Base-by-base conservation (phyloP, 2,888 invertebrate genomes). In the Anorthoa munda region DNA sequence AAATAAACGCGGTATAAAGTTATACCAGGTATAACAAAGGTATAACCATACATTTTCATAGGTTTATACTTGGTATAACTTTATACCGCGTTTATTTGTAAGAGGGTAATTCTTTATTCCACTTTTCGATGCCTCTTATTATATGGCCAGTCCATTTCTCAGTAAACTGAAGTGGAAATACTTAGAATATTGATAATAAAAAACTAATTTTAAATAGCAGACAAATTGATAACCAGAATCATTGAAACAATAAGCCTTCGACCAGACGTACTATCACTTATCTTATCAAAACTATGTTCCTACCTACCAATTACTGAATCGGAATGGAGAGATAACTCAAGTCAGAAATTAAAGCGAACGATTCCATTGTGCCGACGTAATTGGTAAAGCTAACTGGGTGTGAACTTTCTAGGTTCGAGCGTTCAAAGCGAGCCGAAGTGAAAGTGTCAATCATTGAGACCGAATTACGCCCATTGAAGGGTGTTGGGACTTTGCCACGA, bases 371-470 rank as follows among this genome's bases (percentile, higher is more conserved):
- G 61, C 78, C 64, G 68, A 70, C 61, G 78, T 86, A 87, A 86
- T 86, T 87, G 86, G 79, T 81, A 66, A 72, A 84, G 76, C 77
- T 69, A 87, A 87, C 82, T 84, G 76, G 75, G 82, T 86, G 77
- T 84, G 80, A 87, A 86, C 77, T 84, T 86, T 81, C 86, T 86
- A 80, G 80, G 84, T 79, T 70, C 53, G 53, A 53, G 64, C 65
- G 67, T 77, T 79, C 69, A 56, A 63, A 73, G 75, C 69, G 58
- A 82, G 67, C 66, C 67, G 77, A 78, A 72, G 84, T 55, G 78
- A 76, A 87, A 86, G 86, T 77, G 88, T 86, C 88, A 86, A 87
- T 86, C 86, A 86, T 78, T 87, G 86, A 64, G 78, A 77, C 77
- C 75, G 80, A 83, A 86, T 82, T 75, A 82, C 78, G 82, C 61